phyloP scores from a whole-genome alignment of 1,140 invertebrate genomes.

The Drosophila bocki region DNA sequence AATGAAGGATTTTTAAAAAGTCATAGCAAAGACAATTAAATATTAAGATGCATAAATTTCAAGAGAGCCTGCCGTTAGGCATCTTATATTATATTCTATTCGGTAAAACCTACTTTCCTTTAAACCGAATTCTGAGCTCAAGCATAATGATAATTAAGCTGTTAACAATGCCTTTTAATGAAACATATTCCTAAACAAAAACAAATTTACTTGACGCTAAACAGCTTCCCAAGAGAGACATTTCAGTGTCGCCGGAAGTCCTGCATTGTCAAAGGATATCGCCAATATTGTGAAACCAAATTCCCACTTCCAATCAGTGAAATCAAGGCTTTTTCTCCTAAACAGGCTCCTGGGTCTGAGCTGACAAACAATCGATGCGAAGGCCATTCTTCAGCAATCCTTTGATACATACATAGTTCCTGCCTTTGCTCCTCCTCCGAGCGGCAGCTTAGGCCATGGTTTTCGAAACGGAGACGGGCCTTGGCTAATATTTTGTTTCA shows the following conservation, averaged over 20 bases:
- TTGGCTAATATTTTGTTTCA: conserved; percentile 65
- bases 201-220: not conserved
- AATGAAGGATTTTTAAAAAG: not conserved
- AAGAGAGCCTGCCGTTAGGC: too few species aligned
- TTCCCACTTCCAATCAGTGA: not conserved
- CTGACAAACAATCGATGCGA: conserved; percentile 22
- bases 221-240: not conserved
- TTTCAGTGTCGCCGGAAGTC: not conserved
- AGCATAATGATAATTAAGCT: not conserved
- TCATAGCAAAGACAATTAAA: not conserved
- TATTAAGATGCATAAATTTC: not conserved
- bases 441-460: conserved; percentile 14
- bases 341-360: not conserved
- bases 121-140: not conserved
- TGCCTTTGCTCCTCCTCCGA: conserved; percentile 1
- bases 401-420: conserved; percentile 16
- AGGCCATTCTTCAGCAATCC: conserved; percentile 24
- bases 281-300: not conserved
- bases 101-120: not conserved
- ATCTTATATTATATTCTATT: too few species aligned
- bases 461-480: conserved; percentile 25
- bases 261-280: not conserved
- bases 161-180: not conserved
- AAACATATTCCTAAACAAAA: not conserved
- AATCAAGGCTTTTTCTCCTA: not conserved